Evolutionary conservation across 2,113 vertebrate species (phyloP).

Genomic region (Nothoprocta perdicaria): DNA sequence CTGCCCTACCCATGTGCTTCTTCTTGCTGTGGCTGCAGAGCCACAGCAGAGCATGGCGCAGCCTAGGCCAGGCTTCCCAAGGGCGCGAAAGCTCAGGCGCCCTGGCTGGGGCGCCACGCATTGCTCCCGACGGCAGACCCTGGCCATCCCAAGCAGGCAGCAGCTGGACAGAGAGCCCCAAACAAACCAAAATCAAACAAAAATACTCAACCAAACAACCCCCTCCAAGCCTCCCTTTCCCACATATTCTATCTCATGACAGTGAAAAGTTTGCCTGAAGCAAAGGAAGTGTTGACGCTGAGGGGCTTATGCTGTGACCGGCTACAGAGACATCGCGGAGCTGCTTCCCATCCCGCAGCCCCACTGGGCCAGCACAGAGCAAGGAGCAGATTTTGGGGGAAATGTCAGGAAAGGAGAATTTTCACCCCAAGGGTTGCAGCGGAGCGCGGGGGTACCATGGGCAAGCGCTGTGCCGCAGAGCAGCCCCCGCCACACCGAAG

Average conservation of each 20-base stretch:
- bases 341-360: too few relatives aligned
- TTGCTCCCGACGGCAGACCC: neutral
- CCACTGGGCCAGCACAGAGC: neutral
- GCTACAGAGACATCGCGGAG: accelerated
- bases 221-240: accelerated
- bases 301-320: accelerated
- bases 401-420: accelerated
- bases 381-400: accelerated
- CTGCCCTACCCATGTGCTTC: too few relatives aligned
- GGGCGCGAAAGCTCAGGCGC: neutral
- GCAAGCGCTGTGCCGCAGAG: neutral
- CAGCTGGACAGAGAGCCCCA: accelerated
- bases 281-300: neutral
- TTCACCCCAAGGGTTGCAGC: neutral
- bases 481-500: neutral
- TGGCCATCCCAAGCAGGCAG: too few relatives aligned
- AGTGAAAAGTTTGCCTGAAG: neutral
- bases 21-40: too few relatives aligned
- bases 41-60: neutral
- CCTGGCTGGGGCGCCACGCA: too few relatives aligned
- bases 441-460: neutral
- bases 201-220: too few relatives aligned
- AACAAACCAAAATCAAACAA: neutral
- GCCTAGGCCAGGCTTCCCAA: neutral
- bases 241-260: accelerated